These are phyloP conservation scores for Meles meles DNA, from an alignment of 2,113 vertebrate species.

Conservation along the genomic window DNA sequence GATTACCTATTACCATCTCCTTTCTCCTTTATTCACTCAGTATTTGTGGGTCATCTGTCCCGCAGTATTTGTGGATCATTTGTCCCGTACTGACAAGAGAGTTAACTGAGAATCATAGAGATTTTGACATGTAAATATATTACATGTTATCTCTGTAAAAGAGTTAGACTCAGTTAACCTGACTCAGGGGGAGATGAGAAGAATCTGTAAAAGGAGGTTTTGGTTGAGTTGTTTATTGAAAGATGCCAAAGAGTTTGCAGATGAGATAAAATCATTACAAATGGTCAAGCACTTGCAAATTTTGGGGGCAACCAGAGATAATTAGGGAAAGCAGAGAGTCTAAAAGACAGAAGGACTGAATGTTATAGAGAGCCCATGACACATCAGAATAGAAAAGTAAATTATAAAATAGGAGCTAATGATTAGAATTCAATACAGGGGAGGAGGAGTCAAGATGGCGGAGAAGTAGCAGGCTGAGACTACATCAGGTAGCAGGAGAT, in stretches of 20 bases:
- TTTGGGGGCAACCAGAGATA: not conserved
- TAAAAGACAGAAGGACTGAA: not conserved
- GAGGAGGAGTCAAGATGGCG: no score
- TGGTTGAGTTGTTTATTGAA: not conserved
- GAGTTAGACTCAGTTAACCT: not conserved
- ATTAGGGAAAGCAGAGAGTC: not conserved
- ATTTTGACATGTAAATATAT: not conserved
- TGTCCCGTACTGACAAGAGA: not conserved
- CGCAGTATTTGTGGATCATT: not conserved
- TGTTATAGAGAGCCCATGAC: accelerated
- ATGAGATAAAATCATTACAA: not conserved
- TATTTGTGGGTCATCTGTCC: not conserved
- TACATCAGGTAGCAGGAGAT: no score
- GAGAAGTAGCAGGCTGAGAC: no score
- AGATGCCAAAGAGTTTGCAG: not conserved
- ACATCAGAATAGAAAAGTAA: not conserved
- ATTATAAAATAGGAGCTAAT: not conserved
- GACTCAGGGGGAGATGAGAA: not conserved
- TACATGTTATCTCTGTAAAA: no score
- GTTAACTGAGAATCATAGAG: not conserved
- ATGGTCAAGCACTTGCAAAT: accelerated
- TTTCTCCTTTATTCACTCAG: no score
- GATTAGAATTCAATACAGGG: no score
- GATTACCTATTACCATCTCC: no score
- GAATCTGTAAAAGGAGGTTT: not conserved